Percentiles rank a stretch among this genome's conserved stretches.
Evolutionary conservation across 2,113 vertebrate species (phyloP).

Genomic region (Elaphurus davidianus): DNA sequence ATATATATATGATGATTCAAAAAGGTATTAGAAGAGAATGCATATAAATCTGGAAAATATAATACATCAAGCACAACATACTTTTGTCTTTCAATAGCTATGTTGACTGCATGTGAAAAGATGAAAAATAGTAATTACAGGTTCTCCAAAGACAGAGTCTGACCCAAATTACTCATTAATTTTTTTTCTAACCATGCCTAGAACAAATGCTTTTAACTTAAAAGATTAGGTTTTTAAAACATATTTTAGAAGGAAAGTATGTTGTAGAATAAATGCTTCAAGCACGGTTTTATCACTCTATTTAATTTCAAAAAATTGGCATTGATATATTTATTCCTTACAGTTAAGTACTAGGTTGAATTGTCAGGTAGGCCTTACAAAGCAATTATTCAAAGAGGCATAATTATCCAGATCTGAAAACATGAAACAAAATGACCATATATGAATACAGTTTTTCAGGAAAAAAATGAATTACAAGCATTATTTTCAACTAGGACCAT

Average conservation of each 20-base stretch:
- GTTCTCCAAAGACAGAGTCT: neutral
- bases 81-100: neutral
- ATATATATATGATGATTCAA: neutral
- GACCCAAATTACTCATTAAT: neutral
- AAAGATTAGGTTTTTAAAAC: neutral
- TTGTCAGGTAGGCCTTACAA: neutral
- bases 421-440: neutral
- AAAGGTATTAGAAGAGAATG: neutral
- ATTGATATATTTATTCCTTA: neutral
- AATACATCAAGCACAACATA: neutral
- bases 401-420: neutral
- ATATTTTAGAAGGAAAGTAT: neutral
- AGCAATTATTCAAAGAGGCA: neutral
- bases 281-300: neutral
- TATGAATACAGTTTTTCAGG: neutral
- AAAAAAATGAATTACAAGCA: neutral
- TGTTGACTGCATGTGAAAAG: neutral
- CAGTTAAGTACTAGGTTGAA: neutral
- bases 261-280: neutral
- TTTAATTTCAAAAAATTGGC: neutral
- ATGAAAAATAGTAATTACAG: neutral
- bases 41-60: neutral
- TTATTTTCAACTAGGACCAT: neutral
- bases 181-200: neutral
- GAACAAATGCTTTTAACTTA: neutral